Evolutionary conservation across 92 coral and sea anemone genomes (phyloP).

Genomic region (Epizoanthus stellaris): DNA sequence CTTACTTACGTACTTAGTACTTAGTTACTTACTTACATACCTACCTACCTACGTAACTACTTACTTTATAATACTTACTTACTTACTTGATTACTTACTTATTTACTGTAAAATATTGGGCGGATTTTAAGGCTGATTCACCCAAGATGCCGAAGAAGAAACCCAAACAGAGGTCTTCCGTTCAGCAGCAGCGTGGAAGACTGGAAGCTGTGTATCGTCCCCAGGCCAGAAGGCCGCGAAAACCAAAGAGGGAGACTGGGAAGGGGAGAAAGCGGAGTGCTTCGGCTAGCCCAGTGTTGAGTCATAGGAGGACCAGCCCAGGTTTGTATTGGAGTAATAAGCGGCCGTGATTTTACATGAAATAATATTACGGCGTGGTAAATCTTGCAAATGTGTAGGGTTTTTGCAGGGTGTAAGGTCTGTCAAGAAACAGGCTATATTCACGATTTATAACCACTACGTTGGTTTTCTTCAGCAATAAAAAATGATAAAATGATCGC

Average conservation of each 20-base stretch:
- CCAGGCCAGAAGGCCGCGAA: slow-evolving; percentile 71
- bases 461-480: too few species aligned
- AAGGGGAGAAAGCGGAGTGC: slow-evolving; percentile 89
- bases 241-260: slow-evolving; percentile 58
- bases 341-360: not conserved
- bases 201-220: slow-evolving; percentile 76
- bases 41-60: too few species aligned
- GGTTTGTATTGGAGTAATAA: slow-evolving; percentile 31
- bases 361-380: not conserved
- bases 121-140: slow-evolving; percentile 36
- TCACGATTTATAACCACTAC: too few species aligned
- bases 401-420: too few species aligned
- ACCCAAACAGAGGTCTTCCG: slow-evolving; percentile 57
- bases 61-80: too few species aligned
- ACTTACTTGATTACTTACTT: too few species aligned
- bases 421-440: too few species aligned
- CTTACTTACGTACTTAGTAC: too few species aligned
- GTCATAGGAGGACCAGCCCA: slow-evolving; percentile 57
- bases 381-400: not conserved
- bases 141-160: slow-evolving; percentile 76
- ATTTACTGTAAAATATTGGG: too few species aligned
- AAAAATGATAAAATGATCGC: too few species aligned
- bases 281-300: slow-evolving; percentile 88
- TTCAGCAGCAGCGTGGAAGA: slow-evolving; percentile 68
- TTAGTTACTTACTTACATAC: too few species aligned